Evolutionary conservation across 2,797 vertebrate genomes (phyloP), one percentile per base, ranked within the genome.

Genomic region (Scomberomorus guttatus): DNA sequence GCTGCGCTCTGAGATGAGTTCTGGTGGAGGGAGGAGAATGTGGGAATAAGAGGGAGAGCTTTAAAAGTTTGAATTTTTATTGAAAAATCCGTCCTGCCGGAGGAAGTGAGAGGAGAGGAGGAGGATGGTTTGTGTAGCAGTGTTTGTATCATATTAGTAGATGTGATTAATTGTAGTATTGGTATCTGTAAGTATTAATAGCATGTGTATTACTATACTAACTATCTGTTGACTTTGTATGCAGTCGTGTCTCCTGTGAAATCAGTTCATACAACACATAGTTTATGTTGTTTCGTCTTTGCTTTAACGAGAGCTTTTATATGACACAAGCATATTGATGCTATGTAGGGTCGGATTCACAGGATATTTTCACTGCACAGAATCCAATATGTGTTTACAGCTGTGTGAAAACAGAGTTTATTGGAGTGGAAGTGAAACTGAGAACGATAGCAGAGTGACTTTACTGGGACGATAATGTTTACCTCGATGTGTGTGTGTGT

Each of bases 41-140:
- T 34, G 77, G 52, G 12, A 77, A 77, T 27, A 79, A 75, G 74
- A 77, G 74, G 54, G 72, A 20, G 20, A 27, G 80, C 67, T 79
- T 80, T 77, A 80, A 80, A 84, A 72, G 74, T 74, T 51, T 18
- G 61, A 82, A 83, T 80, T 80, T 83, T 76, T 70, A 77, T 82
- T 50, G 42, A 66, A 68, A 80, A 80, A 77, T 72, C 61, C 3
- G 32, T 57, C 32, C 55, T 66, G 71, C 50, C 46, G 77, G 3
- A 60, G n/a, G 6, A 48, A n/a, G n/a, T 34, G 1, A 2, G 39
- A 24, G 48, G 50, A 32, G 44, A 15, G 64, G 56, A 22, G 51
- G 24, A 12, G 51, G 24, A 39, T 2, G 10, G 11, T 39, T 5
- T 8, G 34, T 9, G 34, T 34, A 11, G 37, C 37, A 37, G 18